Conservation (phyloP, 2,113 vertebrate genomes). For the Macquaria ambigua region DNA sequence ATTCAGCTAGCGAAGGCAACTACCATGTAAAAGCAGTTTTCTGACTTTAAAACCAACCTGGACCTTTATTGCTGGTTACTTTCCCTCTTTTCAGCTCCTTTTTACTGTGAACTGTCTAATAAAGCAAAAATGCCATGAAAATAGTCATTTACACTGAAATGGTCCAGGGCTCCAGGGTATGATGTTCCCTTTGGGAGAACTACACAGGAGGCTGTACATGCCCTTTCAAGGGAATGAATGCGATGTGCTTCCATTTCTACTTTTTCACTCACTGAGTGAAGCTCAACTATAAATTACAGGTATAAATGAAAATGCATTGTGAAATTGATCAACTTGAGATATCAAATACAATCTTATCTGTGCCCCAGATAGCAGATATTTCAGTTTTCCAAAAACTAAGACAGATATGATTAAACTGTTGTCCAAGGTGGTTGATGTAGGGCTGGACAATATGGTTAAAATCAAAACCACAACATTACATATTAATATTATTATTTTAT, state of each 20-base stretch:
- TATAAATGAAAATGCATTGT: constrained; percentile 21
- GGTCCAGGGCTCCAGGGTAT: neutral
- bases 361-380: neutral
- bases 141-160: constrained; percentile 41
- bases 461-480: neutral
- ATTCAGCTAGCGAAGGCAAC: neutral
- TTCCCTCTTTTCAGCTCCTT: constrained; percentile 21
- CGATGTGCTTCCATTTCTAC: neutral
- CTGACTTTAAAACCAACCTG: constrained; percentile 23
- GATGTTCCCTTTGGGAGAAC: constrained; percentile 18
- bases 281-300: constrained; percentile 9
- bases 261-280: constrained; percentile 16
- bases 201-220: neutral
- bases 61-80: constrained; percentile 50
- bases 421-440: neutral
- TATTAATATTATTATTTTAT: neutral
- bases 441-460: neutral
- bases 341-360: neutral
- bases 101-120: constrained; percentile 41
- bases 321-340: constrained; percentile 23
- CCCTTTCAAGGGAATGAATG: constrained; percentile 21
- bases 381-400: neutral
- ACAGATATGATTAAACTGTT: too few species aligned
- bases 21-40: constrained; percentile 29
- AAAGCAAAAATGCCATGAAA: constrained; percentile 53